Evolutionary conservation across 2,797 vertebrate genomes (phyloP), one percentile per base, ranked within the genome.

Genomic region (Trematomus bernacchii): DNA sequence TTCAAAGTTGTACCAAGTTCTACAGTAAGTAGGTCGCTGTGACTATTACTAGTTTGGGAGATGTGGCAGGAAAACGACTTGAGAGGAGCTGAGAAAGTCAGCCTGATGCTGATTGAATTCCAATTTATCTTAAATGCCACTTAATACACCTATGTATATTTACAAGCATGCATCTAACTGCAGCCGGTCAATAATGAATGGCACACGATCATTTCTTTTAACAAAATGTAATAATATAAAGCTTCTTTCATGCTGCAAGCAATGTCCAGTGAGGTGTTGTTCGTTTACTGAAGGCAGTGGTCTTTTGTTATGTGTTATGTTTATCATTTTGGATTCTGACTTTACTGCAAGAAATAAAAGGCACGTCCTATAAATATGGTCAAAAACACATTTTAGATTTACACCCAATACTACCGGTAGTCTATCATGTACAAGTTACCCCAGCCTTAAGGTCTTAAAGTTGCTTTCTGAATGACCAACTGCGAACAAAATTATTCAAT

Each of bases 11-110:
- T 70, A 73, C 72, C 76, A 82, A 77, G 76, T 77, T 80, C 74
- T 76, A 53, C 62, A 76, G 69, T 71, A 91, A 90, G 74, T 86
- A 89, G 86, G 86, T 89, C 84, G 54, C 64, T 78, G 58, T 62
- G 77, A 76, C 66, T 72, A 60, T 58, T 82, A 80, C 71, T 82
- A 63, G 76, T 77, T 76, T 77, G 63, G 76, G 57, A 79, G 53
- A 85, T 19, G 77, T 73, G 61, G 64, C 67, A 74, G 51, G 48
- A 27, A 40, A 15, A 48, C n/a, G 55, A 68, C 44, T 62, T 63
- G 10, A 65, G 55, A 18, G 12, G 50, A 77, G 61, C 65, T 19
- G 71, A 71, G 33, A 71, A 12, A 21, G 70, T 82, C 58, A 70
- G 63, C 64, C 33, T 16, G 43, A 71, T 71, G 64, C 79, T 67